Base-by-base conservation (phyloP, 2,888 invertebrate species). In the Ramazzottius varieornatus region DNA sequence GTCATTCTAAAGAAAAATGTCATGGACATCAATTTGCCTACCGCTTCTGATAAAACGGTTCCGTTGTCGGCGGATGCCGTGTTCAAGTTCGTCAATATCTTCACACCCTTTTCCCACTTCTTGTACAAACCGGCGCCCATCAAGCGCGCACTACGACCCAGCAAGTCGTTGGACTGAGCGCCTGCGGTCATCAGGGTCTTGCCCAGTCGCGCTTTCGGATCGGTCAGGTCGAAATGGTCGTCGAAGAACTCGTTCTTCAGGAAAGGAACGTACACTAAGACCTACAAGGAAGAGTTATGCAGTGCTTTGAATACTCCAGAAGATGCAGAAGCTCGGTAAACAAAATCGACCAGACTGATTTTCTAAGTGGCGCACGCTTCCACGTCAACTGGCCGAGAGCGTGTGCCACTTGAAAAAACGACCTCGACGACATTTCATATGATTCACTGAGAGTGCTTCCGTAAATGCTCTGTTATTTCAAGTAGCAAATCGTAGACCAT, bases 171-270 rank as follows among this genome's bases (percentile, higher is more conserved):
- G 33, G 66, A 66, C 63, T 68, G 33, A 64, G 65, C 65, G 1
- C 75, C 73, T 8, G 77, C 67, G 65, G 71, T 67, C 33, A 70
- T 70, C 65, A 93, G 76, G 1, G 89, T 86, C 79, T 93, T 93
- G 0, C 92, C 92, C 64, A 86, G 80, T 46, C 88, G 77, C 72
- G 83, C 80, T 33, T 80, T 75, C 2, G 84, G 81, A 69, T 87
- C 83, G 67, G 76, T 81, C 32, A 92, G 79, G 76, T 90, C 90
- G 78, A 90, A 89, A 75, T 93, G 91, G 72, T 88, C 86, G 78
- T 93, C 92, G 76, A 85, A 84, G 73, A 81, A 87, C 0, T 84
- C 83, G 73, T 90, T 89, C 71, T 86, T 81, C 46, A 96, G 72
- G 73, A 81, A 92, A 67, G 80, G 81, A 0, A 93, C 83, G 70